Evolutionary conservation across 2,888 invertebrate genomes (phyloP), one percentile per base, ranked within the genome.

Genomic region (Biston betularia): DNA sequence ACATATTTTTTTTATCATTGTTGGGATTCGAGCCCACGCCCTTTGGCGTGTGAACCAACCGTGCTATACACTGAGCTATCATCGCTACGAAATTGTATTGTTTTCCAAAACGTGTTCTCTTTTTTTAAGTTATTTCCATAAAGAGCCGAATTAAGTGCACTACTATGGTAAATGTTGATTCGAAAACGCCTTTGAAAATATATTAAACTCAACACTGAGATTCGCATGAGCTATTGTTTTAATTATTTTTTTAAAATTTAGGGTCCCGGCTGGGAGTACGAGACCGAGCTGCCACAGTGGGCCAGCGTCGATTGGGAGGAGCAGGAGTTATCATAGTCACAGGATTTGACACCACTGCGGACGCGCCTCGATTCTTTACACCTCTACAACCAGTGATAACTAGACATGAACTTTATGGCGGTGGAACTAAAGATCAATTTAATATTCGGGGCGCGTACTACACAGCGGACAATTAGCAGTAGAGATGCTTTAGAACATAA

Each of bases 191-290:
- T n/a, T n/a, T n/a, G n/a, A n/a, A n/a, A n/a, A n/a, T n/a, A n/a
- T n/a, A n/a, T n/a, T n/a, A n/a, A n/a, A n/a, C n/a, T n/a, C n/a
- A n/a, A n/a, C n/a, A n/a, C n/a, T n/a, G n/a, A n/a, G n/a, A n/a
- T n/a, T n/a, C n/a, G n/a, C n/a, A n/a, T n/a, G n/a, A n/a, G n/a
- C n/a, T n/a, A n/a, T n/a, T n/a, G n/a, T n/a, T 6, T 14, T n/a
- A 57, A 44, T 24, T 33, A 12, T n/a, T 54, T 15, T 35, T 33
- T 62, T 48, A 33, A 34, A 68, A 68, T 52, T 50, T 0, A 98
- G 97, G 98, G 98, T 42, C 97, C 98, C 64, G 98, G 97, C 55
- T 99, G 98, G 98, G 97, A 97, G 82, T 99, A 97, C 89, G 97
- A 98, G 90, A 98, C 98, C 1, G 96, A 97, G 82, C 94, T 98